Base-by-base conservation (phyloP, 2,888 invertebrate species). In the Spisula subtruncata region DNA sequence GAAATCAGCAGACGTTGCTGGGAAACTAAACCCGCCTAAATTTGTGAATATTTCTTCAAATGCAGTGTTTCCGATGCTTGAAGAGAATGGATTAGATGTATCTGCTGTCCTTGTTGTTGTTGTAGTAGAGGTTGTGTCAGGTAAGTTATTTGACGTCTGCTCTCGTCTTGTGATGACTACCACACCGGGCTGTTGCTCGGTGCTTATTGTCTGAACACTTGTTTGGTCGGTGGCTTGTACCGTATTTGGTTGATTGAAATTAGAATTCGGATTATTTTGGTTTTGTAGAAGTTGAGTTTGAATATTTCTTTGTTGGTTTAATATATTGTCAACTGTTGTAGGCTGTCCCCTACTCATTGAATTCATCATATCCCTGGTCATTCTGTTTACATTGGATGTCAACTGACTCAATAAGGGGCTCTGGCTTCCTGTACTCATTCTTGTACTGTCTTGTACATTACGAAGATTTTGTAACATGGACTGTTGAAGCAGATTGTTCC, bases 231-330 rank as follows among this genome's bases (percentile, higher is more conserved):
- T 56, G 18, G 18, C 41, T 56, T 66, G 66, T 41, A 48, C 48
- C 10, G 79, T 41, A 12, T 2, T 32, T 12, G 46, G 56, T 32
- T 1, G 25, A 56, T 81, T 81, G 25, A 41, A 1, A 46, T 48
- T 80, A 4, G 56, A 8, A 41, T 32, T 66, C 18, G 41, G 82
- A 4, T 51, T 32, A 29, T 88, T 80, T 25, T 82, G 51, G 18
- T 85, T 83, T 51, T 85, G 85, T 35, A 90, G 35, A 20, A 90
- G 60, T 56, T 83, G 88, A 0, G 83, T 12, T 46, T 88, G 85
- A 25, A 88, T 35, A 75, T 85, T 83, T 54, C 88, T 82, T 54
- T 90, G 90, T 82, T 90, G 90, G 18, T 83, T 35, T 41, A 90
- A 79, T 29, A 90, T 60, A 12, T 25, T 81, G n/a, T 90, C 88